These are phyloP conservation scores for Scelioninae gen. 2 DNA, from an alignment of 2,888 invertebrate species.

Conservation along the genomic window DNA sequence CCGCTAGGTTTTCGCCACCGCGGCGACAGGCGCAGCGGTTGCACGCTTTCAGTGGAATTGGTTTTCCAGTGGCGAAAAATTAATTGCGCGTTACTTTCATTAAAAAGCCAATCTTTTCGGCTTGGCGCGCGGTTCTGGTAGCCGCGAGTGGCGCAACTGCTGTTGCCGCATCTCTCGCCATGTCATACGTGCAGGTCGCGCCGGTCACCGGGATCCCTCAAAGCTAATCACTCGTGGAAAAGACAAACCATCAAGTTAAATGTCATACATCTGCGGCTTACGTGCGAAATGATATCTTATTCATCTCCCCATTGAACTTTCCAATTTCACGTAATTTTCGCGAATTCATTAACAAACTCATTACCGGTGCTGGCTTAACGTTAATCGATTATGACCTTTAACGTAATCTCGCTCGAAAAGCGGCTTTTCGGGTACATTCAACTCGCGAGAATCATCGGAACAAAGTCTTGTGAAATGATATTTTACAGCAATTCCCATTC, in stretches of 20 bases:
- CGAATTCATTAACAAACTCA: conserved; percentile 58
- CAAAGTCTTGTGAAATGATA: too few relatives aligned
- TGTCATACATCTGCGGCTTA: conserved; percentile 58
- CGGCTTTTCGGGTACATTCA: conserved; percentile 49
- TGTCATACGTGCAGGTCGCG: conserved; percentile 53
- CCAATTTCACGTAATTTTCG: conserved; percentile 54
- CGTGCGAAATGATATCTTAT: conserved; percentile 58
- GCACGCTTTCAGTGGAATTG: conserved; percentile 31
- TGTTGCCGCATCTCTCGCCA: conserved; percentile 30
- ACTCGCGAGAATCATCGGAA: too few relatives aligned
- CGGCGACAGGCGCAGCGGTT: too few relatives aligned
- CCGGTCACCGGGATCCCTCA: conserved; percentile 51
- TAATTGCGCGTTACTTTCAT: conserved; percentile 35
- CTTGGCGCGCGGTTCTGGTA: conserved; percentile 7
- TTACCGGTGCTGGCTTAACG: conserved; percentile 29
- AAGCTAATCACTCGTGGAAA: conserved; percentile 56
- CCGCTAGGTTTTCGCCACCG: conserved; percentile 28
- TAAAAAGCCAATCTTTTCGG: conserved; percentile 32
- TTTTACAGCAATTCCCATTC: too few relatives aligned
- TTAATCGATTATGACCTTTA: conserved; percentile 56
- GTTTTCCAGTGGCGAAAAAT: conserved; percentile 26
- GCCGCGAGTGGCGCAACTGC: conserved; percentile 48
- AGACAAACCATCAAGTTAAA: conserved; percentile 60
- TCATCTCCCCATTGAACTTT: conserved; percentile 50
- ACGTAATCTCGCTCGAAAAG: conserved; percentile 45